Conservation (phyloP, 2,888 invertebrate species). For the Lamellibrachia columna region DNA sequence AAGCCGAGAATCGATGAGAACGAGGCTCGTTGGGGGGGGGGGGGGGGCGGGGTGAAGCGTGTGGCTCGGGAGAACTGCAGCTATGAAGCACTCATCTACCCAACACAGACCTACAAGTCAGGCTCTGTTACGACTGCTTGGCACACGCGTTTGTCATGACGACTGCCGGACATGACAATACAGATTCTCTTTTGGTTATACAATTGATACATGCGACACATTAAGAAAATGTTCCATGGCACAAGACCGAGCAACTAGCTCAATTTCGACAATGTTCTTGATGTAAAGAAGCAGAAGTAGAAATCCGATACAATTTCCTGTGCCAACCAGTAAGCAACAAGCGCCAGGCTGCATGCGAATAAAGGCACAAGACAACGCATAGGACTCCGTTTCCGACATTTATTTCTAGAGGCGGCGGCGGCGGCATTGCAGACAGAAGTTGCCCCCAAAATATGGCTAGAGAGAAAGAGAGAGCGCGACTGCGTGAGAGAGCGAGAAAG, state of each 20-base stretch:
- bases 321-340: not conserved
- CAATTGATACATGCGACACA: not conserved
- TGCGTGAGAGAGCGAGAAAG: not conserved
- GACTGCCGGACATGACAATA: not conserved
- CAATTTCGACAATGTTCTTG: not conserved
- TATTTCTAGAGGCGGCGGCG: conserved; percentile 10
- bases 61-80: not conserved
- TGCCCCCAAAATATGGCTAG: conserved; percentile 4
- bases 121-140: not conserved
- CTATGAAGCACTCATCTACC: conserved; percentile 6
- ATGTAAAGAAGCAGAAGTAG: not conserved
- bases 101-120: not conserved
- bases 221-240: not conserved
- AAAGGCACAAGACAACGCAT: not conserved
- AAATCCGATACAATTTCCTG: not conserved
- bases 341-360: not conserved
- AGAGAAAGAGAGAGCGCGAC: not conserved
- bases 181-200: not conserved
- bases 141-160: not conserved
- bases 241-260: not conserved
- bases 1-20: not conserved
- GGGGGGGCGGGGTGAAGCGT: not conserved
- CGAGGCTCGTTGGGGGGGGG: not conserved
- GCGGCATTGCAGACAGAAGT: not conserved
- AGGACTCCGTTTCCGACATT: not conserved